Base-by-base conservation (phyloP, 2,888 invertebrate species). In the Metellina segmentata region DNA sequence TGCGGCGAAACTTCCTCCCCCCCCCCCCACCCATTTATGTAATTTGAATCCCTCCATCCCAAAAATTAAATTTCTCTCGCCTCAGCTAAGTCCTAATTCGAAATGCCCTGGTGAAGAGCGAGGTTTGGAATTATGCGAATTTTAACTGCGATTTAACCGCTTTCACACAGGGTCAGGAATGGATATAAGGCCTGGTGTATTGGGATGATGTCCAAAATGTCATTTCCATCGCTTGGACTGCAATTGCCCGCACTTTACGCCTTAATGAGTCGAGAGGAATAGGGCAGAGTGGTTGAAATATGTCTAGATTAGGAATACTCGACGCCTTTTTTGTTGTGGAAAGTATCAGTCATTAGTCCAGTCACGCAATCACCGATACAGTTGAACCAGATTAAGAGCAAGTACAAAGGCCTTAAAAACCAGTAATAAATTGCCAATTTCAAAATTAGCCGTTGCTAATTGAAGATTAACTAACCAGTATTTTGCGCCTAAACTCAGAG, bases 41-140 rank as follows among this genome's bases (percentile, higher is more conserved):
- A 88, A 88, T 88, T 88, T 81, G 88, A 88, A 88, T 88, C 81
- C 87, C 70, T 78, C 71, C 87, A 52, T n/a, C 77, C 77, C 82
- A 89, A 89, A 83, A 89, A 89, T 89, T 82, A 89, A 89, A 89
- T 89, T 72, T 77, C 70, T 20, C 89, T 77, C 89, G 82, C 89
- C 69, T 82, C 82, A 69, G 70, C 75, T 70, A 49, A 89, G 70
- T 51, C 82, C 77, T 83, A 89, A 89, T 89, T 81, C 52, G 87
- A 70, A 70, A 78, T 70, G 78, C 70, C 69, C 20, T 49, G 70
- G 78, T n/a, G 61, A 85, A 75, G 69, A 78, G 77, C 78, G 51
- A 19, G 78, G 52, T 51, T 72, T 52, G 83, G 48, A 87, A 87
- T 87, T 87, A 79, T 71, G 49, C 79, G 72, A 86, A 86, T 51